Evolutionary conservation across 1,140 invertebrate genomes (phyloP), one percentile per base, ranked within the genome.

Genomic region (Saccostrea echinata): DNA sequence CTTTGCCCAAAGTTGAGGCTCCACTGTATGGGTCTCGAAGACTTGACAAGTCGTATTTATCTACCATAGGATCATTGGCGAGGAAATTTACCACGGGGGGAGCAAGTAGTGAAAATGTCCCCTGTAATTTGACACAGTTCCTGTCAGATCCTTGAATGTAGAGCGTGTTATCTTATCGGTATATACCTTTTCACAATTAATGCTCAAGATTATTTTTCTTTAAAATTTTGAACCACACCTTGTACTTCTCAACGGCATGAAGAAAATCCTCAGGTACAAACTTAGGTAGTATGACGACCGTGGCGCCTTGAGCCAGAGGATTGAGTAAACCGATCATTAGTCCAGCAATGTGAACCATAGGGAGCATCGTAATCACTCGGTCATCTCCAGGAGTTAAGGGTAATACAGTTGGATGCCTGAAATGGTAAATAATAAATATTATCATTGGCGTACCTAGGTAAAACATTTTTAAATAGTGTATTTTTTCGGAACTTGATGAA

Each of bases 191-290:
- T 43, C 35, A 43, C 6, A 3, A n/a, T 55, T 55, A 55, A 57
- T 21, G 13, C 18, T 21, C 21, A 61, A 21, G 55, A 61, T n/a
- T 61, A 21, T 0, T 18, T n/a, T 61, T 0, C 55, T 61, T 61
- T 61, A 3, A 61, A 4, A 61, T 18, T 61, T 61, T 0, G 55
- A 16, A 13, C 8, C 0, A 30, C 13, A 97, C 95, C 95, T 95
- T 96, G 88, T 96, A 95, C 57, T 96, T 95, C 91, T 97, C 95
- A 53, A 97, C 96, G 0, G 96, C 95, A 87, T 95, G 95, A 4
- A 97, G 94, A 91, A 96, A 97, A 2, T 96, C 92, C 68, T 96
- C 92, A 85, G 96, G 95, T 24, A 97, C 96, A 93, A 98, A 98
- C 93, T 96, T 96, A 1, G 97, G 97, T 80, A 98, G 80, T 0